Evolutionary conservation across 2,113 vertebrate species (phyloP), one percentile per base, ranked within the genome.

Genomic region (Gymnogyps californianus): DNA sequence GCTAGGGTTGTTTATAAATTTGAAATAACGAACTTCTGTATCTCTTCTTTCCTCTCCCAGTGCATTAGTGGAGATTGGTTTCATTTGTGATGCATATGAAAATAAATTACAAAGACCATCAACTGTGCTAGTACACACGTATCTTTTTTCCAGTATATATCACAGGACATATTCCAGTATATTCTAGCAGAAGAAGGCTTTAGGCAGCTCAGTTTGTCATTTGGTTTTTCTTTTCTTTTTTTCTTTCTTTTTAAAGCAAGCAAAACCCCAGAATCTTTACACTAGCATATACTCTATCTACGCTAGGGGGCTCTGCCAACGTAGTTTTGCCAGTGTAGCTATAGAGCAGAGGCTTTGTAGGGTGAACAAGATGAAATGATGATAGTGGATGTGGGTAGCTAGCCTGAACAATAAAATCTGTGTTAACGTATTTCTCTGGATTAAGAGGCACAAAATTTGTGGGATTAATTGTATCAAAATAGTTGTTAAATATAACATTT

Each of bases 241-340:
- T 11, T 32, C 2, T n/a, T 12, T 7, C 2, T 58, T 75, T 67
- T 42, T 10, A 14, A 44, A 79, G 54, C 47, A 16, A 19, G n/a
- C 6, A 1, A 2, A 19, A 1, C 40, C 16, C 31, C 34, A 6
- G 18, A 18, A 36, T 36, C 31, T 61, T 44, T 18, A 19, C 16
- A 10, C 29, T 16, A 2, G 3, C 13, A 3, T 52, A 7, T 52
- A 6, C 54, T 74, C 10, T 46, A 0, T 15, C 28, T 59, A 59
- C 96, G 31, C 66, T 86, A 96, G 96, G 28, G 93, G 96, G 96
- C 82, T 88, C 93, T 93, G 78, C 90, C 57, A 32, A 54, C 82
- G 2, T 13, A 64, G 70, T 49, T 91, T 87, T 91, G 87, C n/a
- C 16, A 4, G 31, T 4, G 55, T 7, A 31, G 38, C 51, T 10